These are phyloP conservation scores for Regulus satrapa DNA, from an alignment of 2,113 vertebrate species.

Conservation along the genomic window DNA sequence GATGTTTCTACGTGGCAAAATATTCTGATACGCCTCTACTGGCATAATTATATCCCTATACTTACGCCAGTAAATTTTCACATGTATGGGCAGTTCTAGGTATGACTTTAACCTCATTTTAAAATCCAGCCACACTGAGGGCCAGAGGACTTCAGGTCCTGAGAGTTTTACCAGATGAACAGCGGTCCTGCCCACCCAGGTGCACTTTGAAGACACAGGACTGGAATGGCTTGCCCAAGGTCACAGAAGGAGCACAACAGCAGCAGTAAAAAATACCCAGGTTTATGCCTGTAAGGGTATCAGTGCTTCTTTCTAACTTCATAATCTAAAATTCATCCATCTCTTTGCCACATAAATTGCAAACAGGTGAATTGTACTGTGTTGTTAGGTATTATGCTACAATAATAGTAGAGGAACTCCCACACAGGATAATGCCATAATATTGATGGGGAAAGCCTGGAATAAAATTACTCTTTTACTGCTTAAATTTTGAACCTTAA, in stretches of 20 bases:
- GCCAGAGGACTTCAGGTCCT: not conserved
- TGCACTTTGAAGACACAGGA: not conserved
- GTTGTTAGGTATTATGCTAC: not conserved
- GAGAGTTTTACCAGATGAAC: not conserved
- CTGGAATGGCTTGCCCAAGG: not conserved
- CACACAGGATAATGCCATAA: not conserved
- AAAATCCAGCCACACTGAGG: not conserved
- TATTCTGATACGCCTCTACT: not conserved
- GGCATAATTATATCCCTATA: not conserved
- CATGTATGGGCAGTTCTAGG: not conserved
- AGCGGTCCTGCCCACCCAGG: not conserved
- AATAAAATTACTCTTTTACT: not conserved
- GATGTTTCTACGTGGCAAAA: not conserved
- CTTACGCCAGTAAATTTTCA: not conserved
- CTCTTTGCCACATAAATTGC: not conserved
- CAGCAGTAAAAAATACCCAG: not conserved
- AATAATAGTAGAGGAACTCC: not conserved
- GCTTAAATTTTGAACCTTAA: not conserved
- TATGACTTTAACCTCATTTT: not conserved
- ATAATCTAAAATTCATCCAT: not conserved
- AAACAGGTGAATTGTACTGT: not conserved
- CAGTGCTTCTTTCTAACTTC: not conserved
- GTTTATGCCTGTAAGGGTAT: not conserved
- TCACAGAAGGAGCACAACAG: not conserved
- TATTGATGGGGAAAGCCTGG: not conserved